Conservation (phyloP, 2,888 invertebrate species). For the Pyrrhia umbra region DNA sequence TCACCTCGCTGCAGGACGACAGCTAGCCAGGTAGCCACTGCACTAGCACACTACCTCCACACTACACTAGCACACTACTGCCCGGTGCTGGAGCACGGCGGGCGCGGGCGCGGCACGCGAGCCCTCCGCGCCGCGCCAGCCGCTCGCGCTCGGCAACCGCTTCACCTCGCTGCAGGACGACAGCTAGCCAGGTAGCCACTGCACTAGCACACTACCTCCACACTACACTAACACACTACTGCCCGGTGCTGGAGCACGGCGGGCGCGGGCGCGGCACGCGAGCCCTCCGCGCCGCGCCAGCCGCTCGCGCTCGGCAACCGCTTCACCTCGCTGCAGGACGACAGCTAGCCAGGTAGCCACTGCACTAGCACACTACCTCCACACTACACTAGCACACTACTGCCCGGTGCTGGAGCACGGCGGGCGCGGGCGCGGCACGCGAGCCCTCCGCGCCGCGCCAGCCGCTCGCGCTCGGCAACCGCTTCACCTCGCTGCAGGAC, state of each 20-base stretch:
- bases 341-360: slow-evolving; percentile 83
- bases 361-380: too few species aligned
- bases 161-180: slow-evolving; percentile 82
- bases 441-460: slow-evolving; percentile 61
- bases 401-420: slow-evolving; percentile 92
- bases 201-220: too few species aligned
- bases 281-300: slow-evolving; percentile 61
- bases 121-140: slow-evolving; percentile 64
- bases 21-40: slow-evolving; percentile 84
- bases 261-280: slow-evolving; percentile 61
- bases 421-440: slow-evolving; percentile 62
- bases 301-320: slow-evolving; percentile 81
- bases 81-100: slow-evolving; percentile 91
- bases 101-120: slow-evolving; percentile 61
- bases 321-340: slow-evolving; percentile 80
- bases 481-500: slow-evolving; percentile 81
- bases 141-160: slow-evolving; percentile 80
- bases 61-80: too few species aligned
- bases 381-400: too few species aligned
- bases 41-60: too few species aligned
- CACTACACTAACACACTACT: too few species aligned
- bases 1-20: slow-evolving; percentile 77
- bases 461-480: slow-evolving; percentile 80
- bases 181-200: slow-evolving; percentile 83
- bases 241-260: slow-evolving; percentile 92